Conservation (phyloP, 2,888 invertebrate species). For the Elmis aenea region DNA sequence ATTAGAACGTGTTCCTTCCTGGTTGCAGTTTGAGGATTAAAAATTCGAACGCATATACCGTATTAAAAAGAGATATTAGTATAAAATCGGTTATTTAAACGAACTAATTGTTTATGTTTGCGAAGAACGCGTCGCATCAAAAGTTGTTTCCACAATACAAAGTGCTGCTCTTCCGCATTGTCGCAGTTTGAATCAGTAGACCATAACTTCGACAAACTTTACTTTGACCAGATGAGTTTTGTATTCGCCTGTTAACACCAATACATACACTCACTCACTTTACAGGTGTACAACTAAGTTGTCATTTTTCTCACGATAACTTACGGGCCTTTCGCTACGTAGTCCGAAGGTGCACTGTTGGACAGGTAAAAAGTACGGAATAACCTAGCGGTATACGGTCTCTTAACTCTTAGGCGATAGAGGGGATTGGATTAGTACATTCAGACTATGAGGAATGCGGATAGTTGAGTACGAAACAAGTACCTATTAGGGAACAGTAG, state of each 20-base stretch:
- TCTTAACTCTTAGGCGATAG: slow-evolving; percentile 21
- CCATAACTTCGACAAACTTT: slow-evolving; percentile 14
- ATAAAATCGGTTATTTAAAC: slow-evolving; percentile 5
- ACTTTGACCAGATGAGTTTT: slow-evolving; percentile 15
- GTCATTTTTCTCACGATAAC: slow-evolving; percentile 12
- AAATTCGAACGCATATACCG: too few relatives aligned
- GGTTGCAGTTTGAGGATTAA: too few relatives aligned
- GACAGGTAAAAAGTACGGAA: slow-evolving; percentile 38
- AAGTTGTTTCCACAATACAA: slow-evolving; percentile 25
- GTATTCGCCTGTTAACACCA: slow-evolving; percentile 19
- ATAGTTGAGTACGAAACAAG: slow-evolving; percentile 9
- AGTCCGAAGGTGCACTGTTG: slow-evolving; percentile 31
- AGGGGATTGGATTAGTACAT: slow-evolving; percentile 25
- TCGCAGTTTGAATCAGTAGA: slow-evolving; percentile 14
- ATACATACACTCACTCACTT: slow-evolving; percentile 17
- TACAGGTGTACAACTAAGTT: slow-evolving; percentile 16
- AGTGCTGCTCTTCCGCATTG: slow-evolving; percentile 25
- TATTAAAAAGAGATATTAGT: slow-evolving; percentile 15
- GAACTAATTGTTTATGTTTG: slow-evolving; percentile 12
- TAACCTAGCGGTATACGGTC: slow-evolving; percentile 35
- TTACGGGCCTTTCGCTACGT: slow-evolving; percentile 32
- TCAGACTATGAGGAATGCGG: slow-evolving; percentile 25
- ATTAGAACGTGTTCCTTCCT: too few relatives aligned
- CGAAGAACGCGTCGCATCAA: slow-evolving; percentile 23
- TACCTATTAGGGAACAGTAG: not conserved